A percentile compares a stretch with the other conserved stretches of the same genome.
phyloP scores from a whole-genome alignment of 2,797 vertebrate species.

The Hemitrygon akajei region DNA sequence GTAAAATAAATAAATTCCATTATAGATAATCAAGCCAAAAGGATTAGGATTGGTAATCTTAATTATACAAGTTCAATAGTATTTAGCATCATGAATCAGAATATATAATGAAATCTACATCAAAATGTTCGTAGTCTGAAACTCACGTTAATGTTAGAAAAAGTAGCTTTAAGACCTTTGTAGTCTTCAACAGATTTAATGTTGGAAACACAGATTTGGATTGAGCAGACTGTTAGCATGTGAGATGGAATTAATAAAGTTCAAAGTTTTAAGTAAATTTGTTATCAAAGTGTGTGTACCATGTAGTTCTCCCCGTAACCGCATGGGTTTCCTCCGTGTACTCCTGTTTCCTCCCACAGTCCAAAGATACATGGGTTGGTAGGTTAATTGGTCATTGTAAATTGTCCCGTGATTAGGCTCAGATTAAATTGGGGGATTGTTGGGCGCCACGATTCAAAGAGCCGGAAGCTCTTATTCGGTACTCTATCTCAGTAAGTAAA shows the following conservation, averaged over 20 bases:
- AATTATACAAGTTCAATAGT: neutral
- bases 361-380: too few relatives aligned
- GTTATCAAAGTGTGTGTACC: too few relatives aligned
- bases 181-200: constrained; percentile 54
- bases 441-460: too few relatives aligned
- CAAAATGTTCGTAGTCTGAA: neutral
- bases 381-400: too few relatives aligned
- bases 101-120: neutral
- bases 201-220: constrained; percentile 57
- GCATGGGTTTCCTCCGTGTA: too few relatives aligned
- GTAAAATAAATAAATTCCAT: neutral
- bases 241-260: constrained; percentile 42
- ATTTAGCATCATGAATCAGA: neutral
- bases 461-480: too few relatives aligned
- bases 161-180: constrained; percentile 57
- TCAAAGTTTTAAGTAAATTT: too few relatives aligned
- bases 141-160: constrained; percentile 49
- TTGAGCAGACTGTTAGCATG: constrained; percentile 34
- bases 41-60: neutral
- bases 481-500: neutral
- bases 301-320: too few relatives aligned
- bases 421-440: too few relatives aligned
- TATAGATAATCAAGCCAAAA: neutral
- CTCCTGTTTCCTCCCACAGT: too few relatives aligned
- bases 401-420: too few relatives aligned